Percentiles rank a stretch among this genome's conserved stretches.
phyloP scores from a whole-genome alignment of 1,140 invertebrate species.

The Rhyacophila brunnea region DNA sequence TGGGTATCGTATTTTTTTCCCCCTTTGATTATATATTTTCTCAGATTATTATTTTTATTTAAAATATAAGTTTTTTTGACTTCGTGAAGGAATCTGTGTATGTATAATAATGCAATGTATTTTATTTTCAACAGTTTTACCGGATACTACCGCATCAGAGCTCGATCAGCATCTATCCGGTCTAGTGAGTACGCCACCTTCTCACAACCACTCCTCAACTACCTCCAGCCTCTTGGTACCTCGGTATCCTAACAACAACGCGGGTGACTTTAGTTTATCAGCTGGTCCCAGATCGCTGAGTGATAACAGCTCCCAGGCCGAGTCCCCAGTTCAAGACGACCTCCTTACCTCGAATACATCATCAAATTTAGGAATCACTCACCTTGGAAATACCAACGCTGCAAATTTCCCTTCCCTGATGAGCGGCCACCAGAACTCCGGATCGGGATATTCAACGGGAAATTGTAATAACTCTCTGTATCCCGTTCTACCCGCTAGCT shows the following conservation, averaged over 20 bases:
- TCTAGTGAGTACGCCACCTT: slow-evolving; percentile 62
- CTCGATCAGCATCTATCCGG: slow-evolving; percentile 74
- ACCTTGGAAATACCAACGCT: slow-evolving; percentile 52
- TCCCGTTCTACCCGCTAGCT: slow-evolving; percentile 72
- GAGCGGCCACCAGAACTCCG: slow-evolving; percentile 49
- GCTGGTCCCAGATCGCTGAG: slow-evolving; percentile 70
- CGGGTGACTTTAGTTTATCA: slow-evolving; percentile 45
- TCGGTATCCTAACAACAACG: slow-evolving; percentile 55
- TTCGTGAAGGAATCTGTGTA: too few species aligned
- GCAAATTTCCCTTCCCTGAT: slow-evolving; percentile 62
- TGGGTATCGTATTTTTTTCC: too few species aligned
- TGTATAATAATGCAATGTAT: too few species aligned
- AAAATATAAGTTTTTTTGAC: too few species aligned
- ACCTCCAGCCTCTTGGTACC: slow-evolving; percentile 56
- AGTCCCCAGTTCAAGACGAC: slow-evolving; percentile 79
- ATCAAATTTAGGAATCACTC: slow-evolving; percentile 58
- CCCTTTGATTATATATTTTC: too few species aligned
- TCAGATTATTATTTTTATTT: too few species aligned
- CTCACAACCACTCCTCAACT: slow-evolving; percentile 48
- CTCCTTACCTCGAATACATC: slow-evolving; percentile 59
- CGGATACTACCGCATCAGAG: slow-evolving; percentile 71
- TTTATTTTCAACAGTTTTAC: slow-evolving; percentile 59
- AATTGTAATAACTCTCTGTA: slow-evolving; percentile 69
- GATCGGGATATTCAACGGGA: slow-evolving; percentile 49
- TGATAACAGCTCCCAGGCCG: slow-evolving; percentile 77